These are phyloP conservation scores for Eugnorisma glareosa DNA, from an alignment of 2,888 invertebrate genomes.

Conservation along the genomic window DNA sequence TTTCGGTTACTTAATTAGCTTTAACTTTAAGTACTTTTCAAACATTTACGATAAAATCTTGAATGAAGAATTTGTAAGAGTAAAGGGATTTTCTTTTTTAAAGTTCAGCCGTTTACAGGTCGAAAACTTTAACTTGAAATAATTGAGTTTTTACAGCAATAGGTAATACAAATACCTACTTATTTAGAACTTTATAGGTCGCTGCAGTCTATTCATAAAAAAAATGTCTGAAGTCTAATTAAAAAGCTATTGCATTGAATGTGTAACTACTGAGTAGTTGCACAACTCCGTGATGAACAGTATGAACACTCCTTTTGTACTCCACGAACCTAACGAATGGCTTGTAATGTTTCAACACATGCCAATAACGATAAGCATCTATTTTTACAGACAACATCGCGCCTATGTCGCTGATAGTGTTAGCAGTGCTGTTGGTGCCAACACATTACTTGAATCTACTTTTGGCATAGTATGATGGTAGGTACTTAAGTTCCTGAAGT, in stretches of 20 bases:
- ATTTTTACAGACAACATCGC: constrained; percentile 38
- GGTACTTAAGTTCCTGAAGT: constrained; percentile 7
- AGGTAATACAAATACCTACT: not conserved
- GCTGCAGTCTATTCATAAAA: not conserved
- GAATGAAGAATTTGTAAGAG: not conserved
- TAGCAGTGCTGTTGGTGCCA: constrained; percentile 43
- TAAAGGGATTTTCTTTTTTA: not conserved
- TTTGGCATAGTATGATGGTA: constrained; percentile 25
- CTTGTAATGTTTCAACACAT: constrained; percentile 43
- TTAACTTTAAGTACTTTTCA: not conserved
- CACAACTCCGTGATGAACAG: constrained; percentile 13
- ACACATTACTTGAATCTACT: constrained; percentile 40
- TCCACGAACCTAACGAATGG: constrained; percentile 1
- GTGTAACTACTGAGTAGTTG: not conserved
- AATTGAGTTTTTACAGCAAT: too few relatives aligned
- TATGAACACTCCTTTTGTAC: constrained; percentile 13
- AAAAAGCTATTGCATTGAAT: not conserved
- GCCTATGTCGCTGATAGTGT: constrained; percentile 18
- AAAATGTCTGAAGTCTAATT: not conserved
- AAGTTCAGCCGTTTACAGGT: not conserved
- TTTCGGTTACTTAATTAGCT: not conserved
- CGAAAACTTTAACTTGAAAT: not conserved
- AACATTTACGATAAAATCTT: not conserved
- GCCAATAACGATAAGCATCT: constrained; percentile 59
- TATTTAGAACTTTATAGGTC: too few relatives aligned